Evolutionary conservation across 2,113 vertebrate genomes (phyloP), one percentile per base, ranked within the genome.

Genomic region (Lepus timidus): DNA sequence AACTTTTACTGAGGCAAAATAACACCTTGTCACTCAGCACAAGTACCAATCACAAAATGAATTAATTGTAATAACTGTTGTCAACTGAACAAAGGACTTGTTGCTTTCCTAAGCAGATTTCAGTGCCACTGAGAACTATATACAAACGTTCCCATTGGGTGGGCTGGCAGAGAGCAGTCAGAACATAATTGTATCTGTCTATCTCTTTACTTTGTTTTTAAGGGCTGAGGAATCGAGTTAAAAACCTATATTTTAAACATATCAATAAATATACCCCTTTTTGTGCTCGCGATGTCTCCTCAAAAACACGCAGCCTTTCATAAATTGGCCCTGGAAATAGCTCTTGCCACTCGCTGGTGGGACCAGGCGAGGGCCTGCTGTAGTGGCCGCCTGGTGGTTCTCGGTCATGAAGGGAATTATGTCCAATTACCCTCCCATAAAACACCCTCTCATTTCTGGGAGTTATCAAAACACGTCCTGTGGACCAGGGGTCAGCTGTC

Each of bases 31-130:
- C 99, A 99, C 98, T 99, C 98, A 98, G 98, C 96, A 97, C 98
- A 99, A 99, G 99, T 98, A 99, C 99, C 98, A 98, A 98, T 99
- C 99, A 98, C 99, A 98, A 98, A 98, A 98, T 98, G 99, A 99
- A 99, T 99, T 99, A 99, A 99, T 99, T 98, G 98, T 99, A 99
- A 99, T 99, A 99, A 99, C 99, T 98, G 98, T 98, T 99, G 99
- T 99, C 99, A 99, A 98, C 98, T 85, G 98, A 98, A 98, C 97
- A 98, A 98, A 98, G 98, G 98, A 99, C 99, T 99, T 99, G 99
- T 99, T 99, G 99, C 99, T 98, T 98, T 98, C 97, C 98, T 98
- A 97, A 97, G 98, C 99, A 99, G 98, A 98, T 98, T 98, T 98
- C 96, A 84, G 97, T 86, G 80, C 97, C 97, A 97, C 98, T 97